These are phyloP conservation scores for Perizoma flavofasciatum DNA, from an alignment of 2,888 invertebrate species.

Conservation along the genomic window DNA sequence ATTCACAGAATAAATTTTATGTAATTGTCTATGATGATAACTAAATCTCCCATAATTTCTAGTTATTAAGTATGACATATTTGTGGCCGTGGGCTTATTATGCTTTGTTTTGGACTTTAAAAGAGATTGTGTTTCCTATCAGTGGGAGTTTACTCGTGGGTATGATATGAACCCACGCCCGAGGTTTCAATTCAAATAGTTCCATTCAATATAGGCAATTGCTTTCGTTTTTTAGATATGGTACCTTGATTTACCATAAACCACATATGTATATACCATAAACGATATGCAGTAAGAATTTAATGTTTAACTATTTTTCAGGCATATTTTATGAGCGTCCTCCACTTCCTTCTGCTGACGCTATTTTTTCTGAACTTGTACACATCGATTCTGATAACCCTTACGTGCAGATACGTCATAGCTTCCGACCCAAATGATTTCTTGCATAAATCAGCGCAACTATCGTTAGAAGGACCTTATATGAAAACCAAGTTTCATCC, in stretches of 20 bases:
- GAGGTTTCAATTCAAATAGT: too few species aligned
- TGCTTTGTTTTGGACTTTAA: constrained; percentile 2
- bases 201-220: too few species aligned
- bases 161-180: constrained; percentile 11
- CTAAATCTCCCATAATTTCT: too few species aligned
- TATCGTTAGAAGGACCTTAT: constrained; percentile 52
- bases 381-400: constrained; percentile 66
- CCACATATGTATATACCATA: too few species aligned
- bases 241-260: too few species aligned
- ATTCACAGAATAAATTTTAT: too few species aligned
- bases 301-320: constrained; percentile 45
- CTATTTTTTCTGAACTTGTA: constrained; percentile 76
- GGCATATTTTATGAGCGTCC: constrained; percentile 78
- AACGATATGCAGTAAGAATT: too few species aligned
- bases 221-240: too few species aligned
- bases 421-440: constrained; percentile 58
- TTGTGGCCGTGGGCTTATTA: too few species aligned
- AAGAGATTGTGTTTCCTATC: constrained; percentile 11
- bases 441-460: constrained; percentile 40
- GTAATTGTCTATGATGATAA: too few species aligned
- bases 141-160: constrained; percentile 19
- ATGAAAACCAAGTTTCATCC: constrained; percentile 57
- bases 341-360: constrained; percentile 75
- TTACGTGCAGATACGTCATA: constrained; percentile 69
- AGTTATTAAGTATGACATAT: too few species aligned